Base-by-base conservation (phyloP, 2,888 invertebrate species). In the Apamea monoglypha region DNA sequence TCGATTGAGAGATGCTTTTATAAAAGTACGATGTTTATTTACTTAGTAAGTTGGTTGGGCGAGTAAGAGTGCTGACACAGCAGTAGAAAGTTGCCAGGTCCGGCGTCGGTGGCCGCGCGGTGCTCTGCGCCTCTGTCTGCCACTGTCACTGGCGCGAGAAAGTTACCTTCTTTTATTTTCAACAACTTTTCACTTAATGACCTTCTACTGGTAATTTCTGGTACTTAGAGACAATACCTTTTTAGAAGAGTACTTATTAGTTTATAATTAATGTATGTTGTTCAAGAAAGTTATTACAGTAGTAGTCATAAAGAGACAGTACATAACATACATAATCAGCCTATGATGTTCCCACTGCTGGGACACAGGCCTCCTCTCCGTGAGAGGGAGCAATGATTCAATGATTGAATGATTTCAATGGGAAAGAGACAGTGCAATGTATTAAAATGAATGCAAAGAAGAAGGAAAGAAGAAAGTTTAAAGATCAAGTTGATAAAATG, bases 181-280 rank as follows among this genome's bases (percentile, higher is more conserved):
- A 76, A 83, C 80, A 79, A 88, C 88, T 89, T n/a, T n/a, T 90
- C 90, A 89, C 90, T 90, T 91, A 90, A 91, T 91, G 89, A 89
- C 87, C 84, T 83, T 81, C 83, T 84, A 79, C 84, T 84, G 61
- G 73, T 78, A 1, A 14, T 63, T 56, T 70, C 44, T 70, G 29
- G 40, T 50, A 67, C 68, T 84, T 50, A 71, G 36, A 56, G 29
- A 40, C 21, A 53, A 25, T 25, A 56, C 3, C 18, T 50, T 56
- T n/a, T 61, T 18, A 50, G 32, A 72, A 29, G 29, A 72, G 7
- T 47, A n/a, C 4, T 2, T 36, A 44, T 29, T 47, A 12, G 68
- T 47, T 68, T 47, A 29, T 68, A 21, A 29, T 21, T 32, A 12
- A 68, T 29, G 29, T 70, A 59, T 63, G 10, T 12, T 40, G 8